These are phyloP conservation scores for Camponotus fellah DNA, from an alignment of 2,888 invertebrate species.

Conservation along the genomic window DNA sequence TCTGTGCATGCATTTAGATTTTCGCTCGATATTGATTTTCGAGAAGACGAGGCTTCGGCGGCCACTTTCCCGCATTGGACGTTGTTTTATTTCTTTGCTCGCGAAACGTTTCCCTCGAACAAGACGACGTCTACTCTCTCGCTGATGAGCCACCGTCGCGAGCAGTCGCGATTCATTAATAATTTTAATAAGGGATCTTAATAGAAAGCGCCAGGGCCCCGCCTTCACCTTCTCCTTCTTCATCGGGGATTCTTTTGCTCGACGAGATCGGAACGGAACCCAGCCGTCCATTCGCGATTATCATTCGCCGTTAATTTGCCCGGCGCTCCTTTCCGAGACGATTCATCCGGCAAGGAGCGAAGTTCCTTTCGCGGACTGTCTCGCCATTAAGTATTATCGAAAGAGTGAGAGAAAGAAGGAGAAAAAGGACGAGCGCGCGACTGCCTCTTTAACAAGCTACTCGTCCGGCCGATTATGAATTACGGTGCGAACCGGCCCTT, in stretches of 20 bases:
- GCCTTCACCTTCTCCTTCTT: constrained; percentile 8
- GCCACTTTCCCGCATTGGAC: background rate
- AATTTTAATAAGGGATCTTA: constrained; percentile 67
- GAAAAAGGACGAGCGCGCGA: constrained; percentile 4
- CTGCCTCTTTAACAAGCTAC: constrained; percentile 48
- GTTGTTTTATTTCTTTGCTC: constrained; percentile 24
- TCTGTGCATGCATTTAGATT: constrained; percentile 39
- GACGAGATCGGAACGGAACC: constrained; percentile 51
- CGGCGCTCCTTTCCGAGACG: constrained; percentile 19
- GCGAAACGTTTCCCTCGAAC: constrained; percentile 25
- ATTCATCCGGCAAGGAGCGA: constrained; percentile 42
- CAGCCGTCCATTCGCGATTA: constrained; percentile 58
- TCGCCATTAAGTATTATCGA: constrained; percentile 47
- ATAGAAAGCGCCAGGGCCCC: constrained; percentile 33
- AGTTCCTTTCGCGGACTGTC: constrained; percentile 41
- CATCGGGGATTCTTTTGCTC: constrained; percentile 25
- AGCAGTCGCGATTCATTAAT: constrained; percentile 66
- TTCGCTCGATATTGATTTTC: constrained; percentile 43
- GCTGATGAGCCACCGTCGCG: constrained; percentile 39
- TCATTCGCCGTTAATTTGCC: constrained; percentile 51
- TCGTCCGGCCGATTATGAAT: constrained; percentile 34
- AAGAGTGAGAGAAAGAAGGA: background rate
- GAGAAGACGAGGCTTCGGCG: constrained; percentile 1
- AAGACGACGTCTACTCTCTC: constrained; percentile 3
- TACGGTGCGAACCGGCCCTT: background rate